Conservation (phyloP, 2,797 vertebrate genomes). For the Sebastes miniatus region DNA sequence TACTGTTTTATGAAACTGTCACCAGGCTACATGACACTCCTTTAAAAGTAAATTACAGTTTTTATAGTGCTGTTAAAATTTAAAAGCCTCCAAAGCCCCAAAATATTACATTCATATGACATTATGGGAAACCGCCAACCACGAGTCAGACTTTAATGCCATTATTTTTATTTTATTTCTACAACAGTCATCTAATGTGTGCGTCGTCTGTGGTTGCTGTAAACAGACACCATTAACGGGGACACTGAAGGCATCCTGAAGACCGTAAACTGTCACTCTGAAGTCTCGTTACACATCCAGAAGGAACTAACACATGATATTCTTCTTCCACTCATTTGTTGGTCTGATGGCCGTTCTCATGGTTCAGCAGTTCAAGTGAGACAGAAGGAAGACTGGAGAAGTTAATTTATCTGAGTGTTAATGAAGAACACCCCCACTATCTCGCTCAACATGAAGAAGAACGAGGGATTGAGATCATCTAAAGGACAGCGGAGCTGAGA, state of each 20-base stretch:
- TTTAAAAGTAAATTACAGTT: background rate
- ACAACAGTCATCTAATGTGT: background rate
- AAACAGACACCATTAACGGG: background rate
- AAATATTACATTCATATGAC: background rate
- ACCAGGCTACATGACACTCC: background rate
- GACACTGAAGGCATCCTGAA: background rate
- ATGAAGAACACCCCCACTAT: constrained; percentile 21
- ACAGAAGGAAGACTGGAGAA: background rate
- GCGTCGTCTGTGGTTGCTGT: background rate
- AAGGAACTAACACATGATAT: background rate
- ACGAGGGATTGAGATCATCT: constrained; percentile 30
- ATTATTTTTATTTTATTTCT: background rate
- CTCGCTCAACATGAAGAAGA: background rate
- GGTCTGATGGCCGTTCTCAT: background rate
- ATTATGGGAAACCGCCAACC: background rate
- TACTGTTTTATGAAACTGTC: background rate
- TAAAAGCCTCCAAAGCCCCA: background rate
- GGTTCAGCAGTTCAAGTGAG: constrained; percentile 26
- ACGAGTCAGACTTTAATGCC: background rate
- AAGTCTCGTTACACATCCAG: background rate
- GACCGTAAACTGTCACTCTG: background rate
- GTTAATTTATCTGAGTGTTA: constrained; percentile 27
- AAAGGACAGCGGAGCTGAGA: constrained; percentile 48
- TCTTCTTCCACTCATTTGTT: background rate
- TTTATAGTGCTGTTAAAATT: background rate